These are phyloP conservation scores for Dromococcyx pavoninus DNA, from an alignment of 2,797 vertebrate genomes.

Conservation along the genomic window DNA sequence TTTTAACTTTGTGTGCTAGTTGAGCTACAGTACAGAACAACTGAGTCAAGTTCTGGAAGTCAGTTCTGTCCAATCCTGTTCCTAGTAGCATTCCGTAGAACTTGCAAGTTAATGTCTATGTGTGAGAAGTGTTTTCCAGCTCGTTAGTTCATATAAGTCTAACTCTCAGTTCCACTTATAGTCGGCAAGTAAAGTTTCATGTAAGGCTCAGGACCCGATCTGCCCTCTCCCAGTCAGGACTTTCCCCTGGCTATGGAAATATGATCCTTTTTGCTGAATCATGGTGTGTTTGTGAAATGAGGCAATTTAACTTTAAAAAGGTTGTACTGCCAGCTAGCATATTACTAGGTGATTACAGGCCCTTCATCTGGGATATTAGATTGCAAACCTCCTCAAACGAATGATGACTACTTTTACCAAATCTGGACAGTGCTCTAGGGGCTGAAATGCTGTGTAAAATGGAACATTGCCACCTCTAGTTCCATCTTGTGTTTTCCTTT, in stretches of 20 bases:
- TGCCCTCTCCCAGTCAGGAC: not conserved
- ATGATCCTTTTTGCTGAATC: not conserved
- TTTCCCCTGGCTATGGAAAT: not conserved
- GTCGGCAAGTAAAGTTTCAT: not conserved
- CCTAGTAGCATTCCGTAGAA: not conserved
- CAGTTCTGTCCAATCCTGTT: not conserved
- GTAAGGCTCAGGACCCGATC: not conserved
- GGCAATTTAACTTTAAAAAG: not conserved
- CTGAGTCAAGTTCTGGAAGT: not conserved
- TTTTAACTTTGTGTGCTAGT: not conserved
- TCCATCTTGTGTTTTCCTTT: constrained; percentile 32
- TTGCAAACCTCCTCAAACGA: not conserved
- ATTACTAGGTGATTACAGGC: not conserved
- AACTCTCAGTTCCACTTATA: not conserved
- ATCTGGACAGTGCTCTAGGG: not conserved
- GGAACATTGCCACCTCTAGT: not conserved
- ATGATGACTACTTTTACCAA: not conserved
- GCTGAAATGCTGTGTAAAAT: not conserved
- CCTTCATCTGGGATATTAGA: not conserved
- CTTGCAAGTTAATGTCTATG: not conserved
- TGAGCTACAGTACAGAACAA: not conserved
- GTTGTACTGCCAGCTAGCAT: not conserved
- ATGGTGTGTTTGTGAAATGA: not conserved
- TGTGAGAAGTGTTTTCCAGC: not conserved
- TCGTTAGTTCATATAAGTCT: not conserved